phyloP scores from a whole-genome alignment of 1,140 invertebrate genomes.

The Lasioglossum albipes region DNA sequence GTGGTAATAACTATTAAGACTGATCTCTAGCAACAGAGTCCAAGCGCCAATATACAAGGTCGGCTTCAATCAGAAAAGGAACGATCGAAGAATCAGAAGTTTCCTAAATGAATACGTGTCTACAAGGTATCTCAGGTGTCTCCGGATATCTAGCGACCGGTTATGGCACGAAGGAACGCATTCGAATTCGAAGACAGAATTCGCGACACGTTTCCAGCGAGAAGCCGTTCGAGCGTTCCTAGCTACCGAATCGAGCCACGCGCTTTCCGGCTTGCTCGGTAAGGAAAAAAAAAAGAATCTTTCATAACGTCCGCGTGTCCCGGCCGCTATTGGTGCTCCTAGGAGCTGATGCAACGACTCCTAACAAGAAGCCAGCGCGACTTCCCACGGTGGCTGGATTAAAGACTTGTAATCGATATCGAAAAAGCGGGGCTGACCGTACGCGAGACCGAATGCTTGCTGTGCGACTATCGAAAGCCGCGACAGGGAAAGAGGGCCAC shows the following conservation, averaged over 20 bases:
- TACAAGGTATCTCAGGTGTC: too few species aligned
- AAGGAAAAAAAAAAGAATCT: too few species aligned
- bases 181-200: too few species aligned
- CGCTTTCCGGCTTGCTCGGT: not conserved
- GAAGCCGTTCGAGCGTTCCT: not conserved
- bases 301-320: not conserved
- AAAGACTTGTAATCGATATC: slow-evolving; percentile 1
- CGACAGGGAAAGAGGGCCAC: not conserved
- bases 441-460: not conserved
- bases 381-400: slow-evolving; percentile 3
- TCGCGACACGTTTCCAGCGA: not conserved
- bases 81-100: too few species aligned
- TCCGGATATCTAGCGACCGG: too few species aligned
- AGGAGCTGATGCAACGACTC: not conserved
- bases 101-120: too few species aligned
- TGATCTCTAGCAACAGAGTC: too few species aligned
- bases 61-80: too few species aligned
- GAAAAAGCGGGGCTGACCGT: not conserved
- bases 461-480: not conserved
- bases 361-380: not conserved
- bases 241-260: not conserved
- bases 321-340: not conserved
- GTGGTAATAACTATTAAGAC: too few species aligned
- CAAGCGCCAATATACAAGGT: too few species aligned
- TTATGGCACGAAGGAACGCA: too few species aligned